phyloP scores from a whole-genome alignment of 2,888 invertebrate genomes.

The Cryptocephalus primarius region DNA sequence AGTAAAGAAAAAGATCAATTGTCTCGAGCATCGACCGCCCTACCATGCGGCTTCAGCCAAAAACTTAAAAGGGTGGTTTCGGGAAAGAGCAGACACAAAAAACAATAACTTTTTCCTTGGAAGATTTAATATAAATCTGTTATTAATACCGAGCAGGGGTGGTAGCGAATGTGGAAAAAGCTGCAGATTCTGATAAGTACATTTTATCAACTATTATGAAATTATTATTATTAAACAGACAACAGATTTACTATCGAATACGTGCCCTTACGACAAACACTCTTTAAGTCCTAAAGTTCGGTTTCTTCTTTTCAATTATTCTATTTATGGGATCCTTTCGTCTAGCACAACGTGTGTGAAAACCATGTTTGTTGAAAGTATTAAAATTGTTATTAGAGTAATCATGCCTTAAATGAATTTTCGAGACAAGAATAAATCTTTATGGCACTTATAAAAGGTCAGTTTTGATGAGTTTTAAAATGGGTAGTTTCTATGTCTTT shows the following conservation, averaged over 20 bases:
- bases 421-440: too few species aligned
- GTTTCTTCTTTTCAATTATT: too few species aligned
- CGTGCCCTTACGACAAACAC: too few species aligned
- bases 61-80: slow-evolving; percentile 2
- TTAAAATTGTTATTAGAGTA: too few species aligned
- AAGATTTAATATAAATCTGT: slow-evolving; percentile 7
- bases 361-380: too few species aligned
- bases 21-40: slow-evolving; percentile 3
- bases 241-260: slow-evolving; percentile 2
- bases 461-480: too few species aligned
- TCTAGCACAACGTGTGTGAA: too few species aligned
- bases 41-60: slow-evolving; percentile 4
- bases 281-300: too few species aligned
- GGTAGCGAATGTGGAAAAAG: neutral
- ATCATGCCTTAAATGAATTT: too few species aligned
- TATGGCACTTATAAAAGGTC: too few species aligned
- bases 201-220: slow-evolving; percentile 6
- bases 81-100: slow-evolving; percentile 4
- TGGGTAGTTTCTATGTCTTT: too few species aligned
- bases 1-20: slow-evolving; percentile 6
- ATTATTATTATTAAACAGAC: slow-evolving; percentile 4
- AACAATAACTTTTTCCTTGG: slow-evolving; percentile 6
- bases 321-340: too few species aligned
- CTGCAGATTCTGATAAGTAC: neutral
- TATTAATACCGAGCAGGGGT: slow-evolving; percentile 6